Evolutionary conservation across 2,113 vertebrate genomes (phyloP), one percentile per base, ranked within the genome.

Genomic region (Zapornia atra): DNA sequence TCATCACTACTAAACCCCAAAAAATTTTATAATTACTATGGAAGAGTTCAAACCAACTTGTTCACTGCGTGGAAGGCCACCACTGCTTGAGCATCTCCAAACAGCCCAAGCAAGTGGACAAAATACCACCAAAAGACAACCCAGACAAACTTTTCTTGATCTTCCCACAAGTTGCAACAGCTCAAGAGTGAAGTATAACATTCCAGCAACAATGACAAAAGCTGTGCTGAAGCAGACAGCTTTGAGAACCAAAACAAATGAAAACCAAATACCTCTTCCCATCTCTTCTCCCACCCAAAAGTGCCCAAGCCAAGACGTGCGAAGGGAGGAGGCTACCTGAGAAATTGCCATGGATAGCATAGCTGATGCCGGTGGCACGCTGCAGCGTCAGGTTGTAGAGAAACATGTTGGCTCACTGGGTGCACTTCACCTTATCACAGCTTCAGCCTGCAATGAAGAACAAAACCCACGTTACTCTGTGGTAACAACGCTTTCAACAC

Each of bases 261-360:
- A 54, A 60, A 2, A 1, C 0, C 20, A 18, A 40, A 16, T 6
- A 8, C 5, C 0, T 12, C 29, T 53, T 48, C 11, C 11, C 16
- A 46, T 18, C 44, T 46, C 44, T 46, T 44, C 33, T 18, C 22
- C 19, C 7, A 15, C 4, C 20, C 1, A 0, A 19, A 51, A 40
- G 6, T 11, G 3, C 17, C 26, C 20, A 22, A 57, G 13, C 9
- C 11, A n/a, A 57, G 10, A 71, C 2, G 2, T 0, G 0, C 0
- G 0, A 51, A 34, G 4, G 8, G 8, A 9, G 2, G 25, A 61
- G 26, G 70, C 97, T 98, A 99, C 99, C 99, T 96, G 99, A 99
- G 93, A 99, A 99, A 92, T 99, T 99, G 90, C 99, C 99, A 98
- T 99, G 99, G 97, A 99, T 99, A 87, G 99, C 99, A 88, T 99